Evolutionary conservation across 1,140 invertebrate genomes (phyloP), one percentile per base, ranked within the genome.

Genomic region (Chironomus tepperi): DNA sequence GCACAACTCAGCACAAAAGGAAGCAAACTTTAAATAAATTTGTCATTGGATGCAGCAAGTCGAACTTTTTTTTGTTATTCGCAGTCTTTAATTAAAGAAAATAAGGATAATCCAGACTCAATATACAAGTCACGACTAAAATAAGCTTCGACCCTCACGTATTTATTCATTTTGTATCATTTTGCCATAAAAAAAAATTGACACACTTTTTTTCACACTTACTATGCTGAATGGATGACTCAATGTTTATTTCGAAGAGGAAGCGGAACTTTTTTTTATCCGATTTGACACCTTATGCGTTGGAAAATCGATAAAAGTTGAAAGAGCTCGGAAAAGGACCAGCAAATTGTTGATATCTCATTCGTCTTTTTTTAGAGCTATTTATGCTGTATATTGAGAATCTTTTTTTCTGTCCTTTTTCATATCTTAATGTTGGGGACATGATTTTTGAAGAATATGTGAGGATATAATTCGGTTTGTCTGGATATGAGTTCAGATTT

Each of bases 121-220:
- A 70, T 21, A 70, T 8, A 18, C 65, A 18, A 21, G 65, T 70
- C 65, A 70, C 65, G 65, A 70, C 18, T 70, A 19, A 34, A 70
- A 70, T 70, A 70, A 21, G 65, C 65, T 70, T 70, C 16, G 19
- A 70, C 65, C 65, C 65, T 70, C 65, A 70, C 65, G 65, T 70
- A 70, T 70, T 70, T 70, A 19, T 70, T 70, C 65, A 12, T 70
- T 70, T 70, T 70, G 65, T 70, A 70, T 70, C 16, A 70, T 70
- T 70, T 70, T 18, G 65, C 65, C 16, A 19, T 19, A 21, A 70
- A 70, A 70, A 70, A 70, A 12, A 12, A n/a, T 57, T 70, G 65
- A 70, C 65, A 70, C 65, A 70, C 16, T 70, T 70, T 18, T 70
- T 70, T 18, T 70, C 47, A 15, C 47, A n/a, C 47, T 15, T 57